A percentile compares a stretch with the other conserved stretches of the same genome.
Evolutionary conservation across 37 sponge, comb jelly and placozoan species (phyloP).

Genomic region (Dysidea cf. avara): DNA sequence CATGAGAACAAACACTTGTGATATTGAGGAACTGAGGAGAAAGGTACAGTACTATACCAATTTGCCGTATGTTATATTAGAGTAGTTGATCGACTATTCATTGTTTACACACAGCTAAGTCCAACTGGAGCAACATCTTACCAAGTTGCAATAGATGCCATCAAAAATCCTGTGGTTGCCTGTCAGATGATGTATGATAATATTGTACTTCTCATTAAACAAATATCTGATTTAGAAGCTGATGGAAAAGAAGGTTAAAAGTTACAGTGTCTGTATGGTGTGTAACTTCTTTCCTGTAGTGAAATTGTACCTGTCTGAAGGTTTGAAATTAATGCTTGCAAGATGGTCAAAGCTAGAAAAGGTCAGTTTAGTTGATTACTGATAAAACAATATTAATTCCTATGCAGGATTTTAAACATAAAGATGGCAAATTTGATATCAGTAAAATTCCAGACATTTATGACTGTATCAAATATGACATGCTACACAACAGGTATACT

Average conservation of each 20-base stretch:
- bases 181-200: background rate
- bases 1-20: no score
- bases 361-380: slow-evolving; percentile 17
- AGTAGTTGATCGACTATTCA: no score
- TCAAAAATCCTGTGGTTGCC: background rate
- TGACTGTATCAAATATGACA: slow-evolving; percentile 93
- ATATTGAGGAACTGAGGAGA: no score
- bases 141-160: background rate
- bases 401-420: slow-evolving; percentile 66
- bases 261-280: background rate
- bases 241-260: no score
- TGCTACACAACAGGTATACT: slow-evolving; percentile 83
- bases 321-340: slow-evolving; percentile 68
- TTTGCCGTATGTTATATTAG: no score
- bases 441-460: slow-evolving; percentile 97
- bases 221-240: background rate
- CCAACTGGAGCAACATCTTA: no score
- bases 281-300: slow-evolving; percentile 9
- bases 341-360: slow-evolving; percentile 89
- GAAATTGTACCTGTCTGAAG: slow-evolving; percentile 29
- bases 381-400: background rate
- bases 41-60: no score
- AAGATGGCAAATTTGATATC: slow-evolving; percentile 83
- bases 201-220: background rate
- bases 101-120: no score